A percentile compares a stretch with the other conserved stretches of the same genome.
Conservation (phyloP, 1,140 invertebrate species). For the Charaxes varanes region DNA sequence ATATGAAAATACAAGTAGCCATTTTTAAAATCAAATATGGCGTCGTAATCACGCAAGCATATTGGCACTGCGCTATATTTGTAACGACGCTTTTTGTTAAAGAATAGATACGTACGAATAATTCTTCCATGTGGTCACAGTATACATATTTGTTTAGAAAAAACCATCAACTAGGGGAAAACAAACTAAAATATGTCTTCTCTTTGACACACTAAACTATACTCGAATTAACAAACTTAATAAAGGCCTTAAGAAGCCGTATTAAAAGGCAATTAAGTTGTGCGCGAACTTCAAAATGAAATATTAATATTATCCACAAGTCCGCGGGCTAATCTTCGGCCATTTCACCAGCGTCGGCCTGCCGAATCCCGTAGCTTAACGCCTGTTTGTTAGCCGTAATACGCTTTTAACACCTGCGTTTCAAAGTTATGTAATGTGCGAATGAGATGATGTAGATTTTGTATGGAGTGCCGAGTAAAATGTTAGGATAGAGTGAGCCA, state of each 20-base stretch:
- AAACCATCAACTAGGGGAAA: no score
- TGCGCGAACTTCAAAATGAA: constrained; percentile 36
- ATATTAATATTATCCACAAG: constrained; percentile 50
- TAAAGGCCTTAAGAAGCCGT: constrained; percentile 10
- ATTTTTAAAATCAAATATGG: no score
- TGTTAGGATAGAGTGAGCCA: constrained; percentile 24
- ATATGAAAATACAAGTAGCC: no score
- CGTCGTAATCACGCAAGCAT: no score
- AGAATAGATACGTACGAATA: no score
- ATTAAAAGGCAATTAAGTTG: constrained; percentile 46
- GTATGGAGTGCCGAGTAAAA: constrained; percentile 43
- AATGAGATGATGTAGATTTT: constrained; percentile 55
- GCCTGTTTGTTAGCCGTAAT: constrained; percentile 67
- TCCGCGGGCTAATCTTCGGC: constrained; percentile 54
- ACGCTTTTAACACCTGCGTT: constrained; percentile 67
- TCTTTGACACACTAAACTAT: constrained; percentile 3
- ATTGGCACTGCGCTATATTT: no score
- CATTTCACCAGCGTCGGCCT: constrained; percentile 52
- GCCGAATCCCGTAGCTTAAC: constrained; percentile 61
- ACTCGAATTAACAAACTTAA: constrained; percentile 6
- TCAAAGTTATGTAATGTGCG: constrained; percentile 54
- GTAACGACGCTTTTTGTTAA: no score
- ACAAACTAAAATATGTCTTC: no score
- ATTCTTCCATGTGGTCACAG: no score
- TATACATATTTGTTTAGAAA: no score